phyloP scores from a whole-genome alignment of 2,797 vertebrate genomes.

The Choloepus didactylus region DNA sequence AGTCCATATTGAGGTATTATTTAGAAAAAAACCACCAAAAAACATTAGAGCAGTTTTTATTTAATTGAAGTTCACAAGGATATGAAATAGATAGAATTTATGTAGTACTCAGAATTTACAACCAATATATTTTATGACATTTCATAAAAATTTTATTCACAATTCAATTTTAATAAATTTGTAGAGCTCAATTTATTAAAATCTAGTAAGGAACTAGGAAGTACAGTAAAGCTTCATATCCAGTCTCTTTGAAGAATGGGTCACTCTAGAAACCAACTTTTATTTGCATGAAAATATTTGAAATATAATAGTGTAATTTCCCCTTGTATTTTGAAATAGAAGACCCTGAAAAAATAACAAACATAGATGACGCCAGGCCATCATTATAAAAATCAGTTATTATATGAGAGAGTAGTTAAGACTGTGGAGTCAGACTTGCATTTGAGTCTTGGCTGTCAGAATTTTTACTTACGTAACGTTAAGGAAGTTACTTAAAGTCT shows the following conservation, averaged over 20 bases:
- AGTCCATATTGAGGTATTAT: constrained; percentile 70
- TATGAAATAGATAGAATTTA: constrained; percentile 69
- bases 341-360: not conserved
- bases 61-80: constrained; percentile 52
- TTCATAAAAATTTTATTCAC: constrained; percentile 74
- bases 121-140: constrained; percentile 65
- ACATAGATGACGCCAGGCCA: not conserved
- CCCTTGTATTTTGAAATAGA: constrained; percentile 47
- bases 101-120: constrained; percentile 67
- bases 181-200: constrained; percentile 40
- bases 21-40: constrained; percentile 54
- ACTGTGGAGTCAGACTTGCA: not conserved
- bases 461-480: not conserved
- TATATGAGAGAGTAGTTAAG: not conserved
- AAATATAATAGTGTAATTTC: not conserved
- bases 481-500: not conserved
- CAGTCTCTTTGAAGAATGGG: constrained; percentile 14
- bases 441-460: not conserved
- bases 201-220: constrained; percentile 61
- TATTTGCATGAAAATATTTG: constrained; percentile 37
- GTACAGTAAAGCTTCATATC: constrained; percentile 30
- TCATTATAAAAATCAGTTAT: not conserved
- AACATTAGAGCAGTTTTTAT: constrained; percentile 40
- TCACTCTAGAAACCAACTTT: constrained; percentile 36
- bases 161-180: constrained; percentile 61